Evolutionary conservation across 2,113 vertebrate genomes (phyloP), one percentile per base, ranked within the genome.

Genomic region (Odocoileus hemionus): DNA sequence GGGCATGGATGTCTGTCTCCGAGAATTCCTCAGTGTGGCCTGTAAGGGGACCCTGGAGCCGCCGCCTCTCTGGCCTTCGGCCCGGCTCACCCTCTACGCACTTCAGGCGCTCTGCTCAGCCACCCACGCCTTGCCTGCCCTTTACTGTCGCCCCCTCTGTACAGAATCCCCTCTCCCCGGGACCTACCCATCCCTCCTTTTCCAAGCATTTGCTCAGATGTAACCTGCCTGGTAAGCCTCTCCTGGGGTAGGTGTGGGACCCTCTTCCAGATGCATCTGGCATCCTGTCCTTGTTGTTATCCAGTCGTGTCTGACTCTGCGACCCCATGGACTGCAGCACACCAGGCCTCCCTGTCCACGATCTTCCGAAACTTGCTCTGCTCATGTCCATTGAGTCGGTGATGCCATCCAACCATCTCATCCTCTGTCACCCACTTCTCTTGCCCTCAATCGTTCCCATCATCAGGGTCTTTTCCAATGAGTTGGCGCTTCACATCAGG

Each of bases 71-170:
- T 5, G 23, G 19, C 33, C 80, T 33, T 70, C 1, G 4, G 3
- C 14, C 28, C 10, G 28, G 54, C 47, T 86, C 26, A 25, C 3
- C 43, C 58, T 26, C 57, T 10, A 1, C 1, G 2, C 0, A 8
- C 36, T 67, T 9, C 15, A 43, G 55, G 36, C 1, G 2, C 14
- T 64, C 39, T 36, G 7, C 3, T 11, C 43, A 6, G 13, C 7
- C 36, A 16, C 23, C 14, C 28, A 4, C 19, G 2, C 15, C n/a
- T 17, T 6, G 83, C 23, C 15, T 19, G 19, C 16, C 1, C 30
- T 33, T 5, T 6, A 2, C 5, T 28, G 3, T 14, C 21, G 36
- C 36, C 78, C 36, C 43, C 19, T 82, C 28, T 64, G 33, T 13
- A 6, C 21, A 14, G 15, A 85, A 60, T 45, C 52, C 45, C 12